Evolutionary conservation across 2,888 invertebrate species (phyloP).

Genomic region (Drosophila differens): DNA sequence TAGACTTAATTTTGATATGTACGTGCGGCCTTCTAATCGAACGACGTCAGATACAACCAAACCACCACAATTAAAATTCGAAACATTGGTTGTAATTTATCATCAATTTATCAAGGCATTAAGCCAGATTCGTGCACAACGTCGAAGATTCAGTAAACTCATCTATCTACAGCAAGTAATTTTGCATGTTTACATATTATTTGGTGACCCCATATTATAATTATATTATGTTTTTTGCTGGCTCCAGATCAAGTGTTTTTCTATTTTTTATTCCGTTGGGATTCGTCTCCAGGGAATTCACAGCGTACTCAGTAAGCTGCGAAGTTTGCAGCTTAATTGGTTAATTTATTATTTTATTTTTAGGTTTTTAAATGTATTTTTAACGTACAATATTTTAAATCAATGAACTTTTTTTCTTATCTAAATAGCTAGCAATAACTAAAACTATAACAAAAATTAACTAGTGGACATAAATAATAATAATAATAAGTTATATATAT

Average conservation of each 20-base stretch:
- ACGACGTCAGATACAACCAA: neutral
- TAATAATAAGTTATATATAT: neutral
- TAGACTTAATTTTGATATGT: neutral
- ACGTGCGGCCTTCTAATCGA: neutral
- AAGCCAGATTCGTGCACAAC: neutral
- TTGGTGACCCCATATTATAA: neutral
- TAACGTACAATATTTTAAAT: neutral
- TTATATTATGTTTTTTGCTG: neutral
- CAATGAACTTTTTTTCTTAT: neutral
- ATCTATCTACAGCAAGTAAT: neutral
- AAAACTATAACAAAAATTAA: too few relatives aligned
- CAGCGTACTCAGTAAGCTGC: neutral
- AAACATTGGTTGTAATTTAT: neutral
- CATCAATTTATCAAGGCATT: neutral
- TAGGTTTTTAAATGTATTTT: neutral
- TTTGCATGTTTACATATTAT: neutral
- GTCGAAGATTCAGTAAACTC: neutral
- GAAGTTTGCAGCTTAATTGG: neutral
- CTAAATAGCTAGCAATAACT: neutral
- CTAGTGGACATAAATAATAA: neutral
- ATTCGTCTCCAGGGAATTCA: neutral
- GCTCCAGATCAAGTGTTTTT: neutral
- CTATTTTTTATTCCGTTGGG: neutral
- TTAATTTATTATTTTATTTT: neutral
- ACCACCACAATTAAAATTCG: neutral